Base-by-base conservation (phyloP, 2,113 vertebrate species). In the Arizona elegans region DNA sequence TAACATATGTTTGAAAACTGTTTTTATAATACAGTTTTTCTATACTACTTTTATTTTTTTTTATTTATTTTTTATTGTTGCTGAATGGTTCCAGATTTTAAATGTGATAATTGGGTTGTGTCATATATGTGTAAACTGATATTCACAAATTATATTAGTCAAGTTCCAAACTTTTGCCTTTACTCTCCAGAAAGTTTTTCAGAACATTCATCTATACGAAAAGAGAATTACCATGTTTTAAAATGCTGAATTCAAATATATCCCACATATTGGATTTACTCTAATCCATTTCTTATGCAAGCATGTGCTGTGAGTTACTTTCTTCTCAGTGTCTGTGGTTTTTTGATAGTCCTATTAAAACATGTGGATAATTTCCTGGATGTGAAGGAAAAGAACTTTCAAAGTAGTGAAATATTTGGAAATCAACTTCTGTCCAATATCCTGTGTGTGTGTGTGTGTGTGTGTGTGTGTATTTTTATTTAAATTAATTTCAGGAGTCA, bases 301-400 rank as follows among this genome's bases (percentile, higher is more conserved):
- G 23, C 86, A 8, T 87, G 54, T 10, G 65, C 89, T 55, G 93
- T 93, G 93, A 95, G 81, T 50, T 92, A 55, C 92, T 94, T 93
- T 94, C 91, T 86, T 86, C 24, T 86, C 62, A 70, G 29, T 38
- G 70, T 75, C 15, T 81, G n/a, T 81, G 81, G 86, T 12, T 90
- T 90, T 90, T 90, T 62, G 43, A 13, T 38, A 70, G 47, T 70
- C 4, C 47, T 38, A 54, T 38, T 26, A 54, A 33, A 90, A 70
- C 47, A 90, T 29, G 23, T 9, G 29, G 21, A 33, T 90, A 33
- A 21, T 43, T 33, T 89, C 21, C 15, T 89, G 17, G 5, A 8
- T 50, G 56, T n/a, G 15, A 50, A 26, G 24, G 12, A 90, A 90
- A 90, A 90, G 10, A 19, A 75, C 11, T 75, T 90, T 29, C 23